phyloP scores from a whole-genome alignment of 2,797 vertebrate species.

The Clarias platycephalus region DNA sequence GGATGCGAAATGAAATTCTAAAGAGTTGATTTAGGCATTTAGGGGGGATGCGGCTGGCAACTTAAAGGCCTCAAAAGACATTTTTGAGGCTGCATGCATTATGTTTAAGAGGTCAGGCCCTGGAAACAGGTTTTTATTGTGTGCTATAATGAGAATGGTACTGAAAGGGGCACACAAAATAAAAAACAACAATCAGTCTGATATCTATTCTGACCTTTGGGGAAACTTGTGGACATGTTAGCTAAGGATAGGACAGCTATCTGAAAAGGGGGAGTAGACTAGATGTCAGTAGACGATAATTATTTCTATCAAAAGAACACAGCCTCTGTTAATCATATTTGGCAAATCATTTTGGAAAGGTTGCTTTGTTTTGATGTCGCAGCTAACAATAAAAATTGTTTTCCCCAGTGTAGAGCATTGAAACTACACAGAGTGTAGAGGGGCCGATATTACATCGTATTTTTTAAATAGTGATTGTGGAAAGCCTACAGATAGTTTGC shows the following conservation, averaged over 20 bases:
- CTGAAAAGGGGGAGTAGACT: not conserved
- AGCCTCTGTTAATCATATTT: not conserved
- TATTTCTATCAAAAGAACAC: not conserved
- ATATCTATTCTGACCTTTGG: constrained; percentile 53
- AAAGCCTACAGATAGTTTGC: not conserved
- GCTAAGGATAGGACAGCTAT: constrained; percentile 25
- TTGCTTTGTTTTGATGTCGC: not conserved
- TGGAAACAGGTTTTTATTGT: constrained; percentile 63
- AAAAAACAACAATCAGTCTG: constrained; percentile 48
- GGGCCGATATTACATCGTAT: not conserved
- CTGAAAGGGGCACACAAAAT: constrained; percentile 51
- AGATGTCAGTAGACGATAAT: constrained; percentile 9
- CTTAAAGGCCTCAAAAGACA: constrained; percentile 74
- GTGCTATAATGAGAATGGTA: constrained; percentile 57
- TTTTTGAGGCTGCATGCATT: constrained; percentile 72
- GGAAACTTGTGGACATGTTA: constrained; percentile 45
- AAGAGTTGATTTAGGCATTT: constrained; percentile 82
- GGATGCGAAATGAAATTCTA: constrained; percentile 78
- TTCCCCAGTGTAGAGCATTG: not conserved
- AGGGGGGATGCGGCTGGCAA: constrained; percentile 70
- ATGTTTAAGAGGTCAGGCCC: constrained; percentile 70
- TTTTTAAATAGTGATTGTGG: not conserved
- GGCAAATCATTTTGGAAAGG: constrained; percentile 5
- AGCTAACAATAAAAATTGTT: not conserved
- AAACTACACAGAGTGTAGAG: not conserved